Percentiles rank a stretch among this genome's conserved stretches.
Conservation (phyloP, 2,888 invertebrate genomes). For the Aleiodes testaceus region DNA sequence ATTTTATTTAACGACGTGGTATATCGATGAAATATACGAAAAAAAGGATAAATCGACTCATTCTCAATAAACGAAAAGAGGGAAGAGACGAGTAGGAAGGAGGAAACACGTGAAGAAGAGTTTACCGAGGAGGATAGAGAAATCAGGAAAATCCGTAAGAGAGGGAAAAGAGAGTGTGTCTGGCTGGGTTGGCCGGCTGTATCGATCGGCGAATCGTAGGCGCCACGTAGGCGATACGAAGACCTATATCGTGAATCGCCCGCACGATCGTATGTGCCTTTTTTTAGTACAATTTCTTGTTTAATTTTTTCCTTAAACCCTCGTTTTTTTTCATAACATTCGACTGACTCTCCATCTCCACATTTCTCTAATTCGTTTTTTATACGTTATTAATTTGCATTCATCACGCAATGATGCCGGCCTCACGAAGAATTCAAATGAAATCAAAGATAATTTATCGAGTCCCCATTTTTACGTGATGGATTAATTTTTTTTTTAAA, state of each 20-base stretch:
- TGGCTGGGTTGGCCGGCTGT: slow-evolving; percentile 49
- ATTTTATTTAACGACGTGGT: slow-evolving; percentile 39
- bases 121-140: slow-evolving; percentile 5
- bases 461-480: too few relatives aligned
- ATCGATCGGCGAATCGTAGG: slow-evolving; percentile 47
- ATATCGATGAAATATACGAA: slow-evolving; percentile 31
- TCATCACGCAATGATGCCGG: not conserved
- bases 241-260: slow-evolving; percentile 46
- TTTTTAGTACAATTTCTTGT: slow-evolving; percentile 15
- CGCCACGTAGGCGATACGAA: slow-evolving; percentile 48
- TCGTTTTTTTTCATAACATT: not conserved
- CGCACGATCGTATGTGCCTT: slow-evolving; percentile 43
- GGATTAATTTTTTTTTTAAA: too few relatives aligned
- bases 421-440: not conserved
- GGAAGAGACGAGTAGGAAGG: slow-evolving; percentile 11
- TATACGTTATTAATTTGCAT: not conserved
- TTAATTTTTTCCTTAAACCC: not conserved
- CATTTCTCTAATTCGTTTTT: not conserved
- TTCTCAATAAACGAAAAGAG: slow-evolving; percentile 3
- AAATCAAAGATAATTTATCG: too few relatives aligned
- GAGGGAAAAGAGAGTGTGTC: slow-evolving; percentile 44
- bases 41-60: slow-evolving; percentile 21
- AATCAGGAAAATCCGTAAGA: slow-evolving; percentile 31
- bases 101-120: slow-evolving; percentile 20
- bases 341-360: slow-evolving; percentile 5